These are phyloP conservation scores for Eudasyphora cyanicolor DNA, from an alignment of 2,888 invertebrate genomes.

Conservation along the genomic window DNA sequence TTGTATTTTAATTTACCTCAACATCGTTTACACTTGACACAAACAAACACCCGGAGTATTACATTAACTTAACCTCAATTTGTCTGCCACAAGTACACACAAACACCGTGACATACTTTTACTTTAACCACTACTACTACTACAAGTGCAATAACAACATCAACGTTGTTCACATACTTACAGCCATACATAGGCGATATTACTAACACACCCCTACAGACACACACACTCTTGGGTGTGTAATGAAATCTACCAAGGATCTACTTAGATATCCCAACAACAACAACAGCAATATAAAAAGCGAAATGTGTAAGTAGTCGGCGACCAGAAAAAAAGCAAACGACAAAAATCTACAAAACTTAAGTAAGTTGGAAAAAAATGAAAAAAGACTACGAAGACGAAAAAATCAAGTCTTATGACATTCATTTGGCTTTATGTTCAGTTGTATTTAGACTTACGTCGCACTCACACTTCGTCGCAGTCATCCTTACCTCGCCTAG, in stretches of 20 bases:
- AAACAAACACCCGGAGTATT: not conserved
- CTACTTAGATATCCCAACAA: no score
- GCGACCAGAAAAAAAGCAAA: no score
- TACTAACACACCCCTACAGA: no score
- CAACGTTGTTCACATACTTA: no score
- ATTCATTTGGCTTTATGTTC: not conserved
- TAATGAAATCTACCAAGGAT: not conserved
- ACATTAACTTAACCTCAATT: not conserved
- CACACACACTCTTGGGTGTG: not conserved
- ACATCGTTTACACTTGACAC: not conserved
- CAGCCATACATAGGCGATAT: no score
- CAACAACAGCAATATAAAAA: no score
- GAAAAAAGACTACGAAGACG: not conserved
- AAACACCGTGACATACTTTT: not conserved
- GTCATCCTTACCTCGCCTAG: not conserved
- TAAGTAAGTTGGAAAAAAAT: no score
- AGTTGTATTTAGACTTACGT: not conserved
- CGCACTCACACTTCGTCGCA: no score
- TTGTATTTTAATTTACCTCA: not conserved
- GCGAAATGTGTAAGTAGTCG: no score
- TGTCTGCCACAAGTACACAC: not conserved
- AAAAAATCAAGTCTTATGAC: slow-evolving; percentile 4
- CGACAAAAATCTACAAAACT: no score
- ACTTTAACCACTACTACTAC: no score
- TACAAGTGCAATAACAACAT: no score